These are phyloP conservation scores for Crenichthys baileyi DNA, from an alignment of 2,797 vertebrate genomes.

Conservation along the genomic window DNA sequence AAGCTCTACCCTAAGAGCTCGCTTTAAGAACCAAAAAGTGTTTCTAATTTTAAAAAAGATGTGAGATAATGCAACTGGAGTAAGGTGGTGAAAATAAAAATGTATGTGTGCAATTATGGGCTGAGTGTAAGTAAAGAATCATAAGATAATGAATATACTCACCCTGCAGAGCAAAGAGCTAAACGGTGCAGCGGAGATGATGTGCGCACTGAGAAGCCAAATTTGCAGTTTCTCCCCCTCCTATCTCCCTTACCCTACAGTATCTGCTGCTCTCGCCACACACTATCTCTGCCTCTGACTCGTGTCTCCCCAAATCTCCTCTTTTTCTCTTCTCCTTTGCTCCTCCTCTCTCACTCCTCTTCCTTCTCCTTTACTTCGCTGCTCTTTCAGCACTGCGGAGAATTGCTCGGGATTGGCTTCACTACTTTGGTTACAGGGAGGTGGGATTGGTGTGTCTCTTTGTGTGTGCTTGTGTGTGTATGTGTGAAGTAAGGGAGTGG, in stretches of 20 bases:
- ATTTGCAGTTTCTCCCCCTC: conserved; percentile 56
- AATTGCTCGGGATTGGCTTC: conserved; percentile 72
- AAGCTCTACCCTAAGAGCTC: conserved; percentile 22
- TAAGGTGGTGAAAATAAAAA: background rate
- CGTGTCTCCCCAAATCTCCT: conserved; percentile 37
- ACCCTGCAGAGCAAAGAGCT: conserved; percentile 68
- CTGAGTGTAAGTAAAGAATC: background rate
- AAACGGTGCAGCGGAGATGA: conserved; percentile 53
- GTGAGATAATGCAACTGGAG: background rate
- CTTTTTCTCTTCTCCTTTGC: conserved; percentile 18
- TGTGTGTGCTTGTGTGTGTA: conserved; percentile 17
- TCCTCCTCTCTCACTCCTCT: conserved; percentile 35
- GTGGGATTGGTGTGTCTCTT: conserved; percentile 52
- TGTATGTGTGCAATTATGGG: background rate
- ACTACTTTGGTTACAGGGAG: conserved; percentile 65
- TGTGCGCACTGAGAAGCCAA: conserved; percentile 63
- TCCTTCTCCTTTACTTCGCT: conserved; percentile 52
- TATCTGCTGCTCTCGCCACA: conserved; percentile 19
- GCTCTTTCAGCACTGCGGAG: conserved; percentile 81
- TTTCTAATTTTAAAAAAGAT: conserved; percentile 4
- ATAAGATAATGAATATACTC: conserved; percentile 54
- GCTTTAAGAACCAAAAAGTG: conserved; percentile 22
- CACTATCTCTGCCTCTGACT: conserved; percentile 31
- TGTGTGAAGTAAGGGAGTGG: conserved; percentile 16
- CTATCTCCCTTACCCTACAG: conserved; percentile 18